Conservation (phyloP, 2,113 vertebrate species). For the Peromyscus californicus region DNA sequence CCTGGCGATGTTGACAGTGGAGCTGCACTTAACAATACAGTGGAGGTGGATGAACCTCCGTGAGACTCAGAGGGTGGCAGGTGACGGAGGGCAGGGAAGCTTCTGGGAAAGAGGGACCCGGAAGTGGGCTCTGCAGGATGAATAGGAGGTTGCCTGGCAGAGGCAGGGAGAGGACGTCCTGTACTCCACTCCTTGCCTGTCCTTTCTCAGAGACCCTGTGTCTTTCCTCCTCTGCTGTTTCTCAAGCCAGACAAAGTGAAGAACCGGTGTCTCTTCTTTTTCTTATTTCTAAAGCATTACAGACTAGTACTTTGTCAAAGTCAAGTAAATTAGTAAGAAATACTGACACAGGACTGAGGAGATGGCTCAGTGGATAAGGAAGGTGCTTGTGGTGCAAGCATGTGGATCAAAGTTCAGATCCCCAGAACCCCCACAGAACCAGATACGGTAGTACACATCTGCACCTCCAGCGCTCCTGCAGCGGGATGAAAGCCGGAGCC, state of each 20-base stretch:
- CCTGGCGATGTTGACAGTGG: not conserved
- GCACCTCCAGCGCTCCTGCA: not conserved
- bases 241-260: not conserved
- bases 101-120: not conserved
- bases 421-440: not conserved
- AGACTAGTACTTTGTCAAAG: not conserved
- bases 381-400: not conserved
- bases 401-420: not conserved
- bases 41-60: not conserved
- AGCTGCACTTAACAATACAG: not conserved
- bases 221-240: not conserved
- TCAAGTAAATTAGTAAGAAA: not conserved
- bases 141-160: not conserved
- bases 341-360: not conserved
- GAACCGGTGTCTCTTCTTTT: not conserved
- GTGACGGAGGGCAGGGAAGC: not conserved
- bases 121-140: not conserved
- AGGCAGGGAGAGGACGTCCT: not conserved
- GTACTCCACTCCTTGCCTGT: not conserved
- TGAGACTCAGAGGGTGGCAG: not conserved
- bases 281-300: constrained; percentile 26
- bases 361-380: not conserved
- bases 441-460: not conserved
- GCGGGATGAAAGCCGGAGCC: too few relatives aligned
- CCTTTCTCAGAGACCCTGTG: not conserved